Conservation (phyloP, 1,140 invertebrate genomes). For the Formica exsecta region DNA sequence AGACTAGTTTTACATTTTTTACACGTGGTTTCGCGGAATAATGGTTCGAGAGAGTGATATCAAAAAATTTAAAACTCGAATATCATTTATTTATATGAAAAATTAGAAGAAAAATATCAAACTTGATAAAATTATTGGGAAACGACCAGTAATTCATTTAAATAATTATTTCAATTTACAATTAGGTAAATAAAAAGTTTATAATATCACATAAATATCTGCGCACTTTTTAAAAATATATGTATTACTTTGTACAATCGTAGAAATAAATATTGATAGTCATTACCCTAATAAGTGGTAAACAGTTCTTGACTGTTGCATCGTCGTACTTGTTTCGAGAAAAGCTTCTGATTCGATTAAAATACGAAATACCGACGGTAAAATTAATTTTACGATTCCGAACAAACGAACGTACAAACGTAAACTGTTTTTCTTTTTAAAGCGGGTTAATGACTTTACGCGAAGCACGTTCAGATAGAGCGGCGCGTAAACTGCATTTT, state of each 20-base stretch:
- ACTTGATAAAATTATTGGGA: background rate
- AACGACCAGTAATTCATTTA: background rate
- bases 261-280: background rate
- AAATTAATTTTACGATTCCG: conserved; percentile 13
- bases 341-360: conserved; percentile 33
- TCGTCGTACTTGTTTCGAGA: background rate
- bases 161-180: conserved; percentile 3
- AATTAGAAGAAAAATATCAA: background rate
- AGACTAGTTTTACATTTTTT: background rate
- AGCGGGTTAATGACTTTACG: conserved; percentile 28
- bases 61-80: conserved; percentile 1
- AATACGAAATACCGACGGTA: background rate
- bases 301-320: conserved; percentile 16
- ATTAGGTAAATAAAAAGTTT: background rate
- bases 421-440: background rate
- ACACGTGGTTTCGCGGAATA: background rate
- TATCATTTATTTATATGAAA: background rate
- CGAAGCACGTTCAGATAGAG: conserved; percentile 13
- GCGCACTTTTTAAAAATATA: background rate
- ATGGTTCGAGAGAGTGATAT: background rate
- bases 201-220: background rate
- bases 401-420: background rate
- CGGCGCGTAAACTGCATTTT: conserved; percentile 17
- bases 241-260: background rate
- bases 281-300: background rate